Base-by-base conservation (phyloP, 2,797 vertebrate species). In the Anguilla marmorata region DNA sequence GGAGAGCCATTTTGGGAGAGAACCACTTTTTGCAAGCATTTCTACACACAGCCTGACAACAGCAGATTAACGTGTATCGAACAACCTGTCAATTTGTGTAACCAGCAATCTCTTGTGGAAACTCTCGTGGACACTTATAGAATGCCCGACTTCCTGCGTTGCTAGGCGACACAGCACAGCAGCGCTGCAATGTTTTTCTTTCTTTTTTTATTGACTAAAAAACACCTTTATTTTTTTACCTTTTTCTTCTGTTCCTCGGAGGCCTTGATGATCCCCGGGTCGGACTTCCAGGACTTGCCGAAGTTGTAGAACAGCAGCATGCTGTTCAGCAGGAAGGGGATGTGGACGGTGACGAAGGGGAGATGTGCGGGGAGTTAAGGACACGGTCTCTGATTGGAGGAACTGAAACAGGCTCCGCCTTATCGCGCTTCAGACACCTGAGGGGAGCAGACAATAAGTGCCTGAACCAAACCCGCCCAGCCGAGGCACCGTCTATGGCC, bases 231-330 rank as follows among this genome's bases (percentile, higher is more conserved):
- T 14, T 56, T 56, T 56, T 48, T 24, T 24, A 99, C 98, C 98
- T 99, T 99, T 93, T 99, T 99, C 97, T 99, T 99, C 93, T 99
- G 99, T 92, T 99, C 98, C 95, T 99, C 99, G 0, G 98, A 98
- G 9, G 99, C 99, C 96, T 99, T 99, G 93, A 99, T 99, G 90
- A 99, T 99, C 87, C 99, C 99, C 0, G 98, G 98, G 92, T 99
- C 99, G 24, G 98, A 99, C 91, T 99, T 99, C 99, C 99, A 99
- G 90, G 99, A 99, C 91, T 99, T 99, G 76, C 98, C 98, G 90
- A 99, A 99, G 96, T 99, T 99, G 96, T 99, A 99, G 95, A 99
- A 99, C 92, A 99, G 96, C 92, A 96, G 97, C 92, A 98, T 56
- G 50, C 97, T 99, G 96, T 98, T 99, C 41, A 98, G 95, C 56